These are phyloP conservation scores for Camponotus fellah DNA, from an alignment of 2,888 invertebrate species.

Conservation along the genomic window DNA sequence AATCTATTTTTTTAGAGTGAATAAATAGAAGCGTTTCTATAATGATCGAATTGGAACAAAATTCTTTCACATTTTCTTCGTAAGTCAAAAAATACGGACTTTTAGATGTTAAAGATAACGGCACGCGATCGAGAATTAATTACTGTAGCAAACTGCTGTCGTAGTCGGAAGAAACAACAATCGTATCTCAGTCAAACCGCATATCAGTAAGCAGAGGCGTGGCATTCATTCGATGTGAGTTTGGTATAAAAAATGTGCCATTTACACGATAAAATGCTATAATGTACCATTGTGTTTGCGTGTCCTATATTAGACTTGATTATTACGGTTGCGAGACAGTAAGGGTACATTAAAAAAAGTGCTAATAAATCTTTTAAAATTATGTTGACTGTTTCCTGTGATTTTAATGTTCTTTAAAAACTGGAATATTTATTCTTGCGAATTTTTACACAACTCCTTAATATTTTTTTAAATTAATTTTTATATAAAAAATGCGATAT, in stretches of 20 bases:
- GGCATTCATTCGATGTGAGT: not conserved
- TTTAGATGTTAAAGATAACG: not conserved
- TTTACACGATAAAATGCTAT: slow-evolving; percentile 16
- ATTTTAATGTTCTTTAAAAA: slow-evolving; percentile 1
- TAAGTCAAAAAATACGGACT: slow-evolving; percentile 4
- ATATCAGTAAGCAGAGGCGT: not conserved
- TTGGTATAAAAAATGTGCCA: slow-evolving; percentile 17
- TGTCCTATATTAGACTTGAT: slow-evolving; percentile 1
- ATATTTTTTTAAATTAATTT: not conserved
- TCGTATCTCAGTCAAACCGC: slow-evolving; percentile 1
- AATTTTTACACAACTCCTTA: not conserved
- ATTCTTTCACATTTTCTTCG: not conserved
- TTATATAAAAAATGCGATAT: too few relatives aligned
- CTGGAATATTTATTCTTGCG: not conserved
- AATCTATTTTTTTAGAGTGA: not conserved
- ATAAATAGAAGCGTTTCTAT: not conserved
- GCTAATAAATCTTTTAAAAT: slow-evolving; percentile 1
- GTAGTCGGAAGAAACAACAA: slow-evolving; percentile 5
- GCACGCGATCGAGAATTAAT: slow-evolving; percentile 36
- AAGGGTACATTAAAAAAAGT: not conserved
- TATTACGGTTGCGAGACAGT: not conserved
- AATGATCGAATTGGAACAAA: not conserved
- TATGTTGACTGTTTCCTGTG: not conserved
- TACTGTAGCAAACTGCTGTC: slow-evolving; percentile 12
- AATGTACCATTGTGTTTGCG: not conserved